These are phyloP conservation scores for Varanus salvator DNA, from an alignment of 2,113 vertebrate genomes.

Conservation along the genomic window DNA sequence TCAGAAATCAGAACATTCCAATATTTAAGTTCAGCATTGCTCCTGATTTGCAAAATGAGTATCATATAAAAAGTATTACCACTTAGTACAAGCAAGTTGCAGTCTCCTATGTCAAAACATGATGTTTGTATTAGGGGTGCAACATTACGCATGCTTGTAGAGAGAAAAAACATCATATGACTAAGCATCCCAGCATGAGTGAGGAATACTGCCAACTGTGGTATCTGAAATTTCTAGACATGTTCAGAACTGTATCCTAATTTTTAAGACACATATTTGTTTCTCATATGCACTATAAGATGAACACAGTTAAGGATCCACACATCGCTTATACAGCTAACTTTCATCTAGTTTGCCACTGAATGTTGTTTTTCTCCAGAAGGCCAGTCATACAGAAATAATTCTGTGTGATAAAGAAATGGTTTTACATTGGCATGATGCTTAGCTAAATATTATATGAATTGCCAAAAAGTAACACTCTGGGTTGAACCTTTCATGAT, in stretches of 20 bases:
- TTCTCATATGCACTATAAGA: neutral
- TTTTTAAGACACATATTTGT: conserved; percentile 31
- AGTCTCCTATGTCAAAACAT: conserved; percentile 45
- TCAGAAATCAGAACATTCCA: conserved; percentile 37
- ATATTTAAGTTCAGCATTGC: conserved; percentile 18
- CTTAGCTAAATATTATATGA: neutral
- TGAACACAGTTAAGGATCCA: neutral
- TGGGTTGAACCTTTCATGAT: neutral
- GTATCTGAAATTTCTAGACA: too few species aligned
- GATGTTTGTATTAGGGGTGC: conserved; percentile 18
- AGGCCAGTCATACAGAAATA: neutral
- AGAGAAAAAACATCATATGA: too few species aligned
- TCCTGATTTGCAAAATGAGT: conserved; percentile 49
- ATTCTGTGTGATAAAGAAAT: neutral
- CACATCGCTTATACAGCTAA: neutral
- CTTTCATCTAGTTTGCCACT: neutral
- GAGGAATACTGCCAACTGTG: too few species aligned
- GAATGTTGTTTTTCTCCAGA: neutral
- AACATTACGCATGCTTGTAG: too few species aligned
- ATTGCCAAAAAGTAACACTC: neutral
- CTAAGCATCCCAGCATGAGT: too few species aligned
- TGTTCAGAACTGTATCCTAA: neutral
- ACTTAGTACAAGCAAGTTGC: neutral
- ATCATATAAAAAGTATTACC: conserved; percentile 16
- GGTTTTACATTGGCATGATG: neutral